These are phyloP conservation scores for Macrochelys suwanniensis DNA, from an alignment of 2,797 vertebrate species.

Conservation along the genomic window DNA sequence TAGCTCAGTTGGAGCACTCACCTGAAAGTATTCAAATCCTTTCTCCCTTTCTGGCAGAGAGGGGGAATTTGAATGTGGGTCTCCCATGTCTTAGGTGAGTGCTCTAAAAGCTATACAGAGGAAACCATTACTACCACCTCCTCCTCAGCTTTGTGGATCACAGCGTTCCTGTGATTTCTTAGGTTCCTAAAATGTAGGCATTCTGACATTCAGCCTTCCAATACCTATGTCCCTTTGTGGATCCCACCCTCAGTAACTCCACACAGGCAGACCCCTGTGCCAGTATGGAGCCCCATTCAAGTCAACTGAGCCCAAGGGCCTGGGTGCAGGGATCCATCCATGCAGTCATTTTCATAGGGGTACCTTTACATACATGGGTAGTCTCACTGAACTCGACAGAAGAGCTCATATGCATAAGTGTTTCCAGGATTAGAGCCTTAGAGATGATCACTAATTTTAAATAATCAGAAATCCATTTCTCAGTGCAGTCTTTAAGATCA, in stretches of 20 bases:
- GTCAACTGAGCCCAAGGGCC: not conserved
- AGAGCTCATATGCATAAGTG: not conserved
- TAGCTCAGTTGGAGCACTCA: no score
- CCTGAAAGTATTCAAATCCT: not conserved
- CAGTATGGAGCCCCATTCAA: not conserved
- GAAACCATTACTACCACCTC: not conserved
- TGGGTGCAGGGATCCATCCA: not conserved
- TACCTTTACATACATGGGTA: not conserved
- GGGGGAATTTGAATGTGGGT: not conserved
- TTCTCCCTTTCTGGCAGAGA: not conserved
- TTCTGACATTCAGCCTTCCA: not conserved
- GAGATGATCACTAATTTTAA: not conserved
- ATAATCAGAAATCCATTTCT: not conserved
- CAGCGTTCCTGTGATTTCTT: no score
- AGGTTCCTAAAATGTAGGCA: not conserved
- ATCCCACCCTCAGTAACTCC: not conserved
- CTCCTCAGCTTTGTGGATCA: not conserved
- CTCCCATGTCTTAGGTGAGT: no score
- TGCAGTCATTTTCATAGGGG: not conserved
- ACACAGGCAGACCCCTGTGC: not conserved
- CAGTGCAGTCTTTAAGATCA: not conserved
- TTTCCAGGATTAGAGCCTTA: not conserved
- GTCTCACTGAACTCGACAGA: not conserved
- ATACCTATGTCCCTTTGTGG: not conserved
- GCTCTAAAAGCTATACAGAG: not conserved